These are phyloP conservation scores for Carterocephalus palaemon DNA, from an alignment of 2,888 invertebrate species.

Conservation along the genomic window DNA sequence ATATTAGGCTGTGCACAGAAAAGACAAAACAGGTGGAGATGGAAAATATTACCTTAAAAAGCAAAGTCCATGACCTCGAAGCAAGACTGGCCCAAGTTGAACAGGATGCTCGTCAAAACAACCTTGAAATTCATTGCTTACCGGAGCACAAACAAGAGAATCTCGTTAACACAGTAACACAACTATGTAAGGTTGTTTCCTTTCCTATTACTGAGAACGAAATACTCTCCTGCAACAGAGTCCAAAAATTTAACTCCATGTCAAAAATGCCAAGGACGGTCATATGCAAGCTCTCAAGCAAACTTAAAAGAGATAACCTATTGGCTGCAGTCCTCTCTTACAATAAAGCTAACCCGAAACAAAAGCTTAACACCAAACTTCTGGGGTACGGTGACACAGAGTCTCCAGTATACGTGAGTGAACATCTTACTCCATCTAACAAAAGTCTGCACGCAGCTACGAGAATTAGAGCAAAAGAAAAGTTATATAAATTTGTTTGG, in stretches of 20 bases:
- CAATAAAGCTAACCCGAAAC: conserved; percentile 20
- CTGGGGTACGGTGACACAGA: conserved; percentile 7
- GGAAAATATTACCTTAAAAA: conserved; percentile 1
- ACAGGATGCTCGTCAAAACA: conserved; percentile 18
- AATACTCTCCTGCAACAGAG: conserved; percentile 9
- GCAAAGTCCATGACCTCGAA: conserved; percentile 1
- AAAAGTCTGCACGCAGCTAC: conserved; percentile 15
- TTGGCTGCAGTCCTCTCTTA: conserved; percentile 19
- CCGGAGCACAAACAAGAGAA: conserved; percentile 19
- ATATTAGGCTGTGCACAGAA: conserved; percentile 8
- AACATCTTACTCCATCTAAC: conserved; percentile 15
- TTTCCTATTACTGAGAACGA: conserved; percentile 13
- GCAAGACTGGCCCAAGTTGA: conserved; percentile 9
- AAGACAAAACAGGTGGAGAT: neutral
- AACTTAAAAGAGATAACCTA: conserved; percentile 14
- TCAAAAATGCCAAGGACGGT: conserved; percentile 8
- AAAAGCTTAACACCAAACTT: conserved; percentile 18
- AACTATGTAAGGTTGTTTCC: conserved; percentile 15
- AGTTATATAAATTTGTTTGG: conserved; percentile 22
- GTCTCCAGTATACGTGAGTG: conserved; percentile 15
- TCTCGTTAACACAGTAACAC: conserved; percentile 4
- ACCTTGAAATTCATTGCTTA: conserved; percentile 18
- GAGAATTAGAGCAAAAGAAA: conserved; percentile 14
- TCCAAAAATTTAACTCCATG: conserved; percentile 2
- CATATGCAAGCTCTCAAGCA: conserved; percentile 8